A percentile compares a stretch with the other conserved stretches of the same genome.
Evolutionary conservation across 2,113 vertebrate species (phyloP).

Genomic region (Thalassarche chlororhynchos): DNA sequence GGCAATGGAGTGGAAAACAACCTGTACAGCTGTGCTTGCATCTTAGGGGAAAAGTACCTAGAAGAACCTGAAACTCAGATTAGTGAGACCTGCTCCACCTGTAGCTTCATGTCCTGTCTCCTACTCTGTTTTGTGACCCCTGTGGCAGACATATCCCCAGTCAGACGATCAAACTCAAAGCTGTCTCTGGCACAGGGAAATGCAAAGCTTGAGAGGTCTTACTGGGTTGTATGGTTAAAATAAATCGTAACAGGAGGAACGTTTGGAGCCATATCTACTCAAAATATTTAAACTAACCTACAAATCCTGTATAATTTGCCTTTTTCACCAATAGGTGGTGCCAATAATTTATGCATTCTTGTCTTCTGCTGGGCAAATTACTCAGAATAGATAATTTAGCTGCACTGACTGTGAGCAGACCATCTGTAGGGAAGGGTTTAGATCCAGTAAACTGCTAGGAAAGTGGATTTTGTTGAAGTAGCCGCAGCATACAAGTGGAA

Average conservation of each 20-base stretch:
- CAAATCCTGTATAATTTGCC: background rate
- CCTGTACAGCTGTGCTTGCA: background rate
- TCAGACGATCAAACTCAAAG: background rate
- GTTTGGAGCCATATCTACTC: background rate
- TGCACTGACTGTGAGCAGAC: background rate
- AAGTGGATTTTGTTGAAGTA: background rate
- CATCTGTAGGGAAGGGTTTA: background rate
- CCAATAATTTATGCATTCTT: slow-evolving; percentile 55
- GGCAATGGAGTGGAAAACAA: background rate
- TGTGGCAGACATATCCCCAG: background rate
- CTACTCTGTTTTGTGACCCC: background rate
- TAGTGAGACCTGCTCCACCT: background rate
- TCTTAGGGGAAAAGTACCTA: background rate
- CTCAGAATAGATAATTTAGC: background rate
- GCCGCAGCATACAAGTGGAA: background rate
- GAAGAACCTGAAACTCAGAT: background rate
- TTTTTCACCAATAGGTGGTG: slow-evolving; percentile 56
- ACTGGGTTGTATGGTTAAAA: background rate
- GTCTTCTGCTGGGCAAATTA: background rate
- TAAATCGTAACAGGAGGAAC: background rate
- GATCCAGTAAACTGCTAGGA: background rate
- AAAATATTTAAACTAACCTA: background rate
- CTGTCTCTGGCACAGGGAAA: background rate
- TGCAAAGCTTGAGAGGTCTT: background rate
- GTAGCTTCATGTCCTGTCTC: background rate